phyloP scores from a whole-genome alignment of 2,888 invertebrate genomes.

The Mythimna albipuncta region DNA sequence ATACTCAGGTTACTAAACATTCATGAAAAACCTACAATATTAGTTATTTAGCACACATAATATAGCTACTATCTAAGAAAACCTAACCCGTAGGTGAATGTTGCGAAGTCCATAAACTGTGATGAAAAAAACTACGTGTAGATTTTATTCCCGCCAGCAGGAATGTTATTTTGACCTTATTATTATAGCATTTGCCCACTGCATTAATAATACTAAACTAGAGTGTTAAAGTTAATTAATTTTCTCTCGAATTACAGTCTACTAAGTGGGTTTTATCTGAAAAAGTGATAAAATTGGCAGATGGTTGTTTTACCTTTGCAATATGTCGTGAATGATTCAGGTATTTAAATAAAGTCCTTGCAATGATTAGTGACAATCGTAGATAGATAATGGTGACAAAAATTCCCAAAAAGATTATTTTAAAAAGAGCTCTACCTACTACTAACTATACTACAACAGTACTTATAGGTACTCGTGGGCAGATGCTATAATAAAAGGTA shows the following conservation, averaged over 20 bases:
- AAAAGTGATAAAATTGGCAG: conserved; percentile 7
- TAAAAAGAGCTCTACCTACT: conserved; percentile 10
- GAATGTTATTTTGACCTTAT: conserved; percentile 30
- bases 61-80: conserved; percentile 35
- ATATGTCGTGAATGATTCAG: not conserved
- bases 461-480: conserved; percentile 29
- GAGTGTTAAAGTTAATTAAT: conserved; percentile 16
- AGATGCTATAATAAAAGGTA: conserved; percentile 24
- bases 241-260: conserved; percentile 50
- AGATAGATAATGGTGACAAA: not conserved
- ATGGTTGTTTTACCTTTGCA: not conserved
- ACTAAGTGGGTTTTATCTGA: conserved; percentile 19
- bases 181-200: conserved; percentile 26
- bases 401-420: conserved; percentile 7
- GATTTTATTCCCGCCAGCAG: conserved; percentile 55
- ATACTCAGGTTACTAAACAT: conserved; percentile 29
- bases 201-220: conserved; percentile 15
- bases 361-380: conserved; percentile 1
- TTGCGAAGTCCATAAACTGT: conserved; percentile 13
- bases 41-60: conserved; percentile 40
- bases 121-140: conserved; percentile 33
- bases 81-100: conserved; percentile 48
- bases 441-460: conserved; percentile 35
- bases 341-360: not conserved
- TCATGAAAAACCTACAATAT: conserved; percentile 50